Evolutionary conservation across 2,797 vertebrate species (phyloP).

Genomic region (Pachyuromys duprasi): DNA sequence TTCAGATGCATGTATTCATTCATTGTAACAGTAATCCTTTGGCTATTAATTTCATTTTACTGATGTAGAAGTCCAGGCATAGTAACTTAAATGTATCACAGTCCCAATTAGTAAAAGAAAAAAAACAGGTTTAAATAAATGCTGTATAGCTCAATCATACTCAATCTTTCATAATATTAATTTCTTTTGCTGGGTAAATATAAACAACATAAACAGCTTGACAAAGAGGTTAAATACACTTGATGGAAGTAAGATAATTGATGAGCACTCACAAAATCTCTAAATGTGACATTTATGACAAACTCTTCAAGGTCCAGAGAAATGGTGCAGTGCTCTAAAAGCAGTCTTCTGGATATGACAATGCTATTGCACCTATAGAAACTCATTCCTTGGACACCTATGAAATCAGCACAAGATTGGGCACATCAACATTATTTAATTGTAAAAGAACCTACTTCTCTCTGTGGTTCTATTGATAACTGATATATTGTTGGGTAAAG

Average conservation of each 20-base stretch:
- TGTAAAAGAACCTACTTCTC: neutral
- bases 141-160: neutral
- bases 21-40: neutral
- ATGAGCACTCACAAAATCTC: neutral
- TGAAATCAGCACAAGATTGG: neutral
- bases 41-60: neutral
- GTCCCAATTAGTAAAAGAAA: neutral
- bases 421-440: neutral
- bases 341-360: neutral
- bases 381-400: too few species aligned
- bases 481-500: neutral
- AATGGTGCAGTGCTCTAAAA: neutral
- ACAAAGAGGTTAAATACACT: neutral
- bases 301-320: neutral
- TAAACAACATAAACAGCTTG: neutral
- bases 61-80: too few species aligned
- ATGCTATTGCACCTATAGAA: too few species aligned
- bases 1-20: neutral
- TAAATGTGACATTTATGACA: neutral
- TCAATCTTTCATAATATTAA: conserved; percentile 4
- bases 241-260: neutral
- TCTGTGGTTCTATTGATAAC: neutral
- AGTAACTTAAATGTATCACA: too few species aligned
- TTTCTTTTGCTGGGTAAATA: neutral
- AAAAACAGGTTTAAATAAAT: conserved; percentile 3